phyloP scores from a whole-genome alignment of 2,113 vertebrate species.

The Speoplatyrhinus poulsoni region DNA sequence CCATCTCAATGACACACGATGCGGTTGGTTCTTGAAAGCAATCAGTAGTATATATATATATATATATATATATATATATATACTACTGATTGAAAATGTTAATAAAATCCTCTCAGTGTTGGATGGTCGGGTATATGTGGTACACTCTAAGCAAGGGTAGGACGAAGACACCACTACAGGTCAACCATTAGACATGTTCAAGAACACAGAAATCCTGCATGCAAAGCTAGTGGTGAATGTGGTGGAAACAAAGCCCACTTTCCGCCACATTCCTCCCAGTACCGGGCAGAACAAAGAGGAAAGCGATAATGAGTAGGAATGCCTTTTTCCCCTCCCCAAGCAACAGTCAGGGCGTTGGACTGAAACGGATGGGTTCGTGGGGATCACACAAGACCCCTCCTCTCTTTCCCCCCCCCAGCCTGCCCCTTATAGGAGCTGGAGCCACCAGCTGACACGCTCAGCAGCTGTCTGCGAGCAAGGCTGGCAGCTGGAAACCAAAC shows the following conservation, averaged over 20 bases:
- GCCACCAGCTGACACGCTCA: slow-evolving; percentile 77
- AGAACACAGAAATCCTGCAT: slow-evolving; percentile 15
- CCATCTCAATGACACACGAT: slow-evolving; percentile 53
- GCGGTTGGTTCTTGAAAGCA: slow-evolving; percentile 23
- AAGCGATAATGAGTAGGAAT: slow-evolving; percentile 32
- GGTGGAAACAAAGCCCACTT: slow-evolving; percentile 37
- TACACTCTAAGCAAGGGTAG: slow-evolving; percentile 6
- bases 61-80: background rate
- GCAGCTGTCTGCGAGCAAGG: slow-evolving; percentile 75
- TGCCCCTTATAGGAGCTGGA: slow-evolving; percentile 50
- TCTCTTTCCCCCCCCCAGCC: slow-evolving; percentile 38
- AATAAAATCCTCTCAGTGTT: slow-evolving; percentile 12
- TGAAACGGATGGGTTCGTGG: slow-evolving; percentile 42
- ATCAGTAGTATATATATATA: background rate
- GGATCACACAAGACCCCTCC: slow-evolving; percentile 53
- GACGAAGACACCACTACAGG: too few species aligned
- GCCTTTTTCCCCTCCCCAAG: slow-evolving; percentile 32
- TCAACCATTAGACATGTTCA: background rate
- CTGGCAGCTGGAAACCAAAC: slow-evolving; percentile 40
- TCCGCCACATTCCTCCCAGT: slow-evolving; percentile 44
- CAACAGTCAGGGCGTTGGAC: slow-evolving; percentile 40
- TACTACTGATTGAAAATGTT: slow-evolving; percentile 12
- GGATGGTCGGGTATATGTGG: background rate
- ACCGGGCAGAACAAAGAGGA: slow-evolving; percentile 36
- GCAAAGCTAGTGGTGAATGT: background rate